phyloP scores from a whole-genome alignment of 2,888 invertebrate species.

The Drosophila subsilvestris region DNA sequence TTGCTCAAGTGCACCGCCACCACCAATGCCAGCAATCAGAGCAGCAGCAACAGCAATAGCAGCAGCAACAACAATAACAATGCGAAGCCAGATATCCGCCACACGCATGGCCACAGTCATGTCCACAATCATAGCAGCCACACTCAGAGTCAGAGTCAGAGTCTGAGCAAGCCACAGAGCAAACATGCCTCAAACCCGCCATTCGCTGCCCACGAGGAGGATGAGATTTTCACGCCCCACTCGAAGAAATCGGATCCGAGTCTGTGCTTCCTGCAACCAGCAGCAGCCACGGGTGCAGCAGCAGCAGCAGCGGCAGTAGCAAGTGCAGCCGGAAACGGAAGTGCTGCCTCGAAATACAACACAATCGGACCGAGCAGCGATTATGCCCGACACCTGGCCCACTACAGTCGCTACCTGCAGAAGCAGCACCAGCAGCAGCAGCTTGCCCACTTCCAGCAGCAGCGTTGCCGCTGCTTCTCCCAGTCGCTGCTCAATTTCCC shows the following conservation, averaged over 20 bases:
- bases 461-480: conserved; percentile 83
- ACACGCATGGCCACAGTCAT: conserved; percentile 41
- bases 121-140: conserved; percentile 37
- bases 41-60: conserved; percentile 45
- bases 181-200: conserved; percentile 52
- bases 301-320: conserved; percentile 34
- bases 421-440: conserved; percentile 78
- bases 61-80: conserved; percentile 32
- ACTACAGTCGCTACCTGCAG: conserved; percentile 79
- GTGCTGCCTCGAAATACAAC: conserved; percentile 81
- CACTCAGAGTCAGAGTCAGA: conserved; percentile 23
- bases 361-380: conserved; percentile 84
- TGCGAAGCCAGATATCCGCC: conserved; percentile 67
- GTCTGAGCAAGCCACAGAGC: conserved; percentile 27
- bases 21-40: conserved; percentile 46
- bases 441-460: conserved; percentile 75
- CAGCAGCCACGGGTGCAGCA: conserved; percentile 38
- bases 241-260: conserved; percentile 79
- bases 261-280: conserved; percentile 70
- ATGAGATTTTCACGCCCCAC: conserved; percentile 78
- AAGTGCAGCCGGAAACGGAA: conserved; percentile 48
- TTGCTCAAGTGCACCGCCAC: conserved; percentile 82
- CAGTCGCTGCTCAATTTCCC: conserved; percentile 84
- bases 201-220: conserved; percentile 76
- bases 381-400: conserved; percentile 82